Evolutionary conservation across 92 coral and sea anemone species (phyloP).

Genomic region (Umimayanthus chanpuru): DNA sequence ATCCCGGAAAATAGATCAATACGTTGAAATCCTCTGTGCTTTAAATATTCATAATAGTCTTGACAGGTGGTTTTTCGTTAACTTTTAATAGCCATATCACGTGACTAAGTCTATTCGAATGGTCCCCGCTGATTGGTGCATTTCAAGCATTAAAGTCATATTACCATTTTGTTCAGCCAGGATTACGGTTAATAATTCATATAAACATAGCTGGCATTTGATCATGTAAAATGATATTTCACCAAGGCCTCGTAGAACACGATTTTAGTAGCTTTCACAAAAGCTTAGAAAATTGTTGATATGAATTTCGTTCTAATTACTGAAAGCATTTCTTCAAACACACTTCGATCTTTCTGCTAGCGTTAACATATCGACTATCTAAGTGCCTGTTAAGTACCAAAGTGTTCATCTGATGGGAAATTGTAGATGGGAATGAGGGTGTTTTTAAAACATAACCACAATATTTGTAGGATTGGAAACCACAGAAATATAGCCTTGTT

Average conservation of each 20-base stretch:
- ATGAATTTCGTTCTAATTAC: no score
- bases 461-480: background rate
- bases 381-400: no score
- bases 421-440: background rate
- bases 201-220: no score
- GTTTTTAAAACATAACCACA: background rate
- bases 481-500: no score
- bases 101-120: background rate
- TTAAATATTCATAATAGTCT: background rate
- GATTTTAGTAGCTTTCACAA: no score
- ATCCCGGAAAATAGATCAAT: background rate
- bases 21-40: background rate
- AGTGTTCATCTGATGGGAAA: background rate
- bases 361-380: background rate
- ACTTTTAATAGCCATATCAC: background rate
- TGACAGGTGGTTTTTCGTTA: background rate
- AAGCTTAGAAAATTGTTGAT: background rate
- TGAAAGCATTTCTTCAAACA: background rate
- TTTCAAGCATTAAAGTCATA: no score
- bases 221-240: no score
- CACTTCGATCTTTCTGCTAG: background rate
- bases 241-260: no score
- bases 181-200: no score
- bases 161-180: no score
- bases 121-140: background rate